Percentiles rank a stretch among this genome's conserved stretches.
Evolutionary conservation across 2,113 vertebrate genomes (phyloP).

Genomic region (Lasiurus borealis): DNA sequence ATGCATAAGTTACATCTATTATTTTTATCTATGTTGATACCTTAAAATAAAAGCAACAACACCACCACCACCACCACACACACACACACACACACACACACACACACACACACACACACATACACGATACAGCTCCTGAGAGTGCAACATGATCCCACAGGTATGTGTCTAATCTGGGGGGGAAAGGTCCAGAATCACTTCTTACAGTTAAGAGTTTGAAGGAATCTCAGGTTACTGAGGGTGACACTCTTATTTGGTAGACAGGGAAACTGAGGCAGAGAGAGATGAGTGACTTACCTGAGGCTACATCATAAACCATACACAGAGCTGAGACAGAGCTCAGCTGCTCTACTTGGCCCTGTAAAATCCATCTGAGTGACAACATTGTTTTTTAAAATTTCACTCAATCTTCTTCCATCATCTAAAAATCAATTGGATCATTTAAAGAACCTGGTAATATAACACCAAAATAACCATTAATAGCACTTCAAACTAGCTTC

Average conservation of each 20-base stretch:
- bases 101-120: too few species aligned
- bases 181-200: background rate
- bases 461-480: background rate
- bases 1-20: background rate
- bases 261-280: constrained; percentile 24
- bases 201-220: background rate
- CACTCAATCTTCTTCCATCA: constrained; percentile 1
- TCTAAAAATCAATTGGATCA: constrained; percentile 17
- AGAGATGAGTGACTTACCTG: background rate
- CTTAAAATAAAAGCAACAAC: background rate
- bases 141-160: background rate
- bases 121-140: background rate
- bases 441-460: background rate
- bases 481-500: constrained; percentile 8
- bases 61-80: background rate
- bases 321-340: background rate
- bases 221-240: background rate
- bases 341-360: background rate
- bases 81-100: constrained; percentile 26
- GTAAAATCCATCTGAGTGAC: background rate
- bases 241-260: background rate
- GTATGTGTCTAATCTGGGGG: background rate
- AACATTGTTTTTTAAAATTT: background rate
- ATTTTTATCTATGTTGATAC: background rate
- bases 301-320: background rate